A percentile compares a stretch with the other conserved stretches of the same genome.
Conservation (phyloP, 2,888 invertebrate genomes). For the Parascotia fuliginaria region DNA sequence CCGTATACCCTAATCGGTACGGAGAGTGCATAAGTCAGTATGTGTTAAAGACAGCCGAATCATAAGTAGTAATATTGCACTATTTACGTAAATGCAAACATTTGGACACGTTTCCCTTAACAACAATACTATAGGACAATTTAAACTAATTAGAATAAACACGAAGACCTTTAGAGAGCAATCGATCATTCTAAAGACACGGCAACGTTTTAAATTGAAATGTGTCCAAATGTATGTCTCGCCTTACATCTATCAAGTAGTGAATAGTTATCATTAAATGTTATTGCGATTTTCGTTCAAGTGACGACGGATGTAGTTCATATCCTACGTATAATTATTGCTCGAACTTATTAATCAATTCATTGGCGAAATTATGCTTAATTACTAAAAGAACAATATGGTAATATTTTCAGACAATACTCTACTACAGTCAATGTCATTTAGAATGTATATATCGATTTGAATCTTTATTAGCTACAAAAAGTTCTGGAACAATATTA, state of each 20-base stretch:
- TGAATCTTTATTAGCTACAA: neutral
- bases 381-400: constrained; percentile 4
- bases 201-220: constrained; percentile 2
- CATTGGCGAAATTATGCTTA: constrained; percentile 19
- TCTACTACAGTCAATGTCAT: neutral
- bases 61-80: constrained; percentile 62
- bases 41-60: constrained; percentile 49
- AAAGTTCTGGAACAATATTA: constrained; percentile 24
- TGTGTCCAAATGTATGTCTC: constrained; percentile 40
- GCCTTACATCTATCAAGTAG: constrained; percentile 46
- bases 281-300: constrained; percentile 45
- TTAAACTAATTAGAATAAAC: constrained; percentile 8
- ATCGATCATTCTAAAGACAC: constrained; percentile 9
- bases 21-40: constrained; percentile 56
- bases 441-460: neutral
- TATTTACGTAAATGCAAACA: constrained; percentile 36
- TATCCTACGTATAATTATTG: constrained; percentile 38
- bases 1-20: constrained; percentile 43
- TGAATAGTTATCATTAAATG: constrained; percentile 34
- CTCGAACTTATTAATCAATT: constrained; percentile 36
- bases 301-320: constrained; percentile 36
- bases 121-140: neutral
- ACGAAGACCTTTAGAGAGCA: constrained; percentile 3
- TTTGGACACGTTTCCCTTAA: constrained; percentile 35
- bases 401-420: neutral